These are phyloP conservation scores for Nyctibius bracteatus DNA, from an alignment of 2,113 vertebrate species.

Conservation along the genomic window DNA sequence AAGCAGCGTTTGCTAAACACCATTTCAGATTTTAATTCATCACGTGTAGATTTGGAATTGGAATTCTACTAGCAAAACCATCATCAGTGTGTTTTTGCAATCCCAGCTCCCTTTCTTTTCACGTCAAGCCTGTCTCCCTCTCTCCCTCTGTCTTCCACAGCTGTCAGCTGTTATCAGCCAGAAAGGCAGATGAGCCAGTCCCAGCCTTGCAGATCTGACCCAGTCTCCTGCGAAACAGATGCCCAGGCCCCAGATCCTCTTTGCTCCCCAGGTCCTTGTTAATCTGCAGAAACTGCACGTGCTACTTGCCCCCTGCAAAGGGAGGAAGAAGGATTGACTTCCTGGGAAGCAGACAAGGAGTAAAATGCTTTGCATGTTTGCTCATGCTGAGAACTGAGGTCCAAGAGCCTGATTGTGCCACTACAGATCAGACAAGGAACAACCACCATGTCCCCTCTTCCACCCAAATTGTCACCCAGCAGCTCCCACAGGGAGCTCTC, in stretches of 20 bases:
- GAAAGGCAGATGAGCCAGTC: slow-evolving; percentile 39
- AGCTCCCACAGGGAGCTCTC: background rate
- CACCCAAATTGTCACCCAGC: background rate
- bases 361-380: background rate
- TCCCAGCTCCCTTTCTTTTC: slow-evolving; percentile 29
- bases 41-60: slow-evolving; percentile 29
- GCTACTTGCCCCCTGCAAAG: background rate
- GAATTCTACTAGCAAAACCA: slow-evolving; percentile 21
- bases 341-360: background rate
- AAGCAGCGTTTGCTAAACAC: slow-evolving; percentile 42
- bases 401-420: background rate
- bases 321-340: background rate
- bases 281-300: background rate
- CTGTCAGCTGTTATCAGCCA: slow-evolving; percentile 54
- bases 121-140: background rate
- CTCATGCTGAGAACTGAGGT: background rate
- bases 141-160: slow-evolving; percentile 36
- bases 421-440: background rate
- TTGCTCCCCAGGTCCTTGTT: background rate
- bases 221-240: background rate
- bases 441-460: background rate
- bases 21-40: slow-evolving; percentile 48
- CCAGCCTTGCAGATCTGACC: background rate
- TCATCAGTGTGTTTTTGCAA: slow-evolving; percentile 23
- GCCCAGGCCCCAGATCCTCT: background rate